Base-by-base conservation (phyloP, 2,113 vertebrate species). In the Mohoua ochrocephala region DNA sequence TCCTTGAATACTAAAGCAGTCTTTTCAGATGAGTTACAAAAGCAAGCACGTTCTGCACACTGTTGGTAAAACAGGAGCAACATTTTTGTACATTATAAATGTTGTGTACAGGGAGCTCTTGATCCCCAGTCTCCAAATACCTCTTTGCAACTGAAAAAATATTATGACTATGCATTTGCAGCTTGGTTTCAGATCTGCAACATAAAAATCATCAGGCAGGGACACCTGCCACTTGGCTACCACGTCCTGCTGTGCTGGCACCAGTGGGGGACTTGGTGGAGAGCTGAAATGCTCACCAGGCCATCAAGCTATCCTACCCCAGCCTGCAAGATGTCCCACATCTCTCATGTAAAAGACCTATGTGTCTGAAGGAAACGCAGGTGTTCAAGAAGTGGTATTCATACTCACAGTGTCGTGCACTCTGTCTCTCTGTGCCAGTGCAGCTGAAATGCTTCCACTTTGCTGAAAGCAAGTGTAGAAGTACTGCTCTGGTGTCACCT, bases 211-310 rank as follows among this genome's bases (percentile, higher is more conserved):
- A 2, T 10, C 13, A 49, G 33, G 4, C 23, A 64, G 24, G 11
- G 15, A 49, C 16, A 33, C 2, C 24, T 61, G 13, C 7, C 37
- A 6, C 41, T 45, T 37, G 11, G 13, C 17, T 53, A 50, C 5
- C 0, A 0, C 3, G 9, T 45, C 22, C 33, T 7, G 1, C 8
- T 79, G 14, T n/a, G 17, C 20, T 53, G 44, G 6, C 33, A 59
- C 13, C 3, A 37, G 26, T 6, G 3, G 6, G 5, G 2, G 5
- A 31, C 8, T 23, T 44, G 11, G 5, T 11, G 8, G 35, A n/a
- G 21, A 60, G 27, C 18, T 47, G 27, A 71, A 59, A 68, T 27
- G 4, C 18, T 86, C 30, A 42, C 8, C 6, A 60, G 24, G 10
- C 10, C 10, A 64, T 27, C 1, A 19, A 44, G 5, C 7, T 53